Evolutionary conservation across 2,113 vertebrate genomes (phyloP).

Genomic region (Myotis davidii): DNA sequence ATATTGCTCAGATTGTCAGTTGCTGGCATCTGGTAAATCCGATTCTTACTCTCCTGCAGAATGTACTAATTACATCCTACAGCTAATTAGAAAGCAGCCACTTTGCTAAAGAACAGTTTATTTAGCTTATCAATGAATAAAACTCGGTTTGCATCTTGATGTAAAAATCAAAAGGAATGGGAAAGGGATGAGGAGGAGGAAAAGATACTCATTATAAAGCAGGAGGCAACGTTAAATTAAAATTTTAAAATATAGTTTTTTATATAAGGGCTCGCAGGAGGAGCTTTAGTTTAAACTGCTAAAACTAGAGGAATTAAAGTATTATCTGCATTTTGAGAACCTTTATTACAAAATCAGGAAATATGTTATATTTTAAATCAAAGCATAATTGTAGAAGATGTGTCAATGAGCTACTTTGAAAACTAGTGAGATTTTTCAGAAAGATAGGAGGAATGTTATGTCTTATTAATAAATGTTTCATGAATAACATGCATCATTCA

Average conservation of each 20-base stretch:
- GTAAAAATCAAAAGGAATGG: conserved; percentile 61
- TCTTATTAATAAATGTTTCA: not conserved
- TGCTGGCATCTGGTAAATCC: conserved; percentile 70
- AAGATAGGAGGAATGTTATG: not conserved
- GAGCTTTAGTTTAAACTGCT: not conserved
- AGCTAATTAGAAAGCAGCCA: conserved; percentile 74
- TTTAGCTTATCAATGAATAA: conserved; percentile 73
- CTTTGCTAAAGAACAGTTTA: conserved; percentile 65
- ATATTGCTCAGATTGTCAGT: conserved; percentile 54
- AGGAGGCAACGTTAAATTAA: not conserved
- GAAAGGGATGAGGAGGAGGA: not conserved
- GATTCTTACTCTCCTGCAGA: conserved; percentile 63
- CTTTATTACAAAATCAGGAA: not conserved
- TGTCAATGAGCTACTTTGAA: not conserved
- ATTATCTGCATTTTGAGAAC: not conserved
- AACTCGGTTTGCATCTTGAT: conserved; percentile 67
- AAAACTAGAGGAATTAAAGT: not conserved
- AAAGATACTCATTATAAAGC: conserved; percentile 14
- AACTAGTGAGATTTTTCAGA: not conserved
- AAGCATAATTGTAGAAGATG: not conserved
- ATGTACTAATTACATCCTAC: conserved; percentile 71
- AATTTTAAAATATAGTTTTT: conserved; percentile 25
- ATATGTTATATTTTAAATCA: not conserved
- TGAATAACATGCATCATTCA: not conserved
- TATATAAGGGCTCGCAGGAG: not conserved